phyloP scores from a whole-genome alignment of 2,888 invertebrate species.

The Notocelia uddmanniana region DNA sequence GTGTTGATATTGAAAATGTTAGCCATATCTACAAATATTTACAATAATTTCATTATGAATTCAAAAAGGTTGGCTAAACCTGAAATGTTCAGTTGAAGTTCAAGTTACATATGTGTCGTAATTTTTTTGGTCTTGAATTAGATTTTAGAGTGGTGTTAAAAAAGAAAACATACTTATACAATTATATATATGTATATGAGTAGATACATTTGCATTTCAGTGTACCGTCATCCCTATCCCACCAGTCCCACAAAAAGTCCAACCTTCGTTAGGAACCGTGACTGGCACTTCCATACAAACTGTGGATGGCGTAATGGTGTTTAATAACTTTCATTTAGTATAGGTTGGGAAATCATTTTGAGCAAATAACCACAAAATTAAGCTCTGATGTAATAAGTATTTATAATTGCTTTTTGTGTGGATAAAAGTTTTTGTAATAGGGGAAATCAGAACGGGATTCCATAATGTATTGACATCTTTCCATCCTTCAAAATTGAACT shows the following conservation, averaged over 20 bases:
- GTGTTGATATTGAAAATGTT: too few relatives aligned
- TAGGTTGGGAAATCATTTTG: constrained; percentile 1
- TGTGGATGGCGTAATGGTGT: constrained; percentile 20
- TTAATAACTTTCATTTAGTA: constrained; percentile 24
- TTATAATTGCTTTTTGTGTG: not conserved
- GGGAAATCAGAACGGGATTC: not conserved
- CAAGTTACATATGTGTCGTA: too few relatives aligned
- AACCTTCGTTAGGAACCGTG: constrained; percentile 42
- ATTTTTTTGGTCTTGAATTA: too few relatives aligned
- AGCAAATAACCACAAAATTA: not conserved
- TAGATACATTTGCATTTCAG: not conserved
- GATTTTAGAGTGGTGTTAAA: too few relatives aligned
- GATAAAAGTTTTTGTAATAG: not conserved
- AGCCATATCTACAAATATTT: too few relatives aligned
- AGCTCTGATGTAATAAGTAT: too few relatives aligned
- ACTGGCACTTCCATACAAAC: constrained; percentile 43
- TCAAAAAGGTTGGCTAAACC: too few relatives aligned
- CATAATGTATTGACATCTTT: not conserved
- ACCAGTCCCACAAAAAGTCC: constrained; percentile 34
- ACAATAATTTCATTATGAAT: too few relatives aligned
- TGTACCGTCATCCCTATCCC: constrained; percentile 18
- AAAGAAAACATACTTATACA: too few relatives aligned
- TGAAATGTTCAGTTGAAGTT: too few relatives aligned
- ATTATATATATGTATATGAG: not conserved
- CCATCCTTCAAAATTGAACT: too few relatives aligned